Percentiles rank a stretch among this genome's conserved stretches.
Conservation (phyloP, 2,888 invertebrate species). For the Thysanoteuthis rhombus region DNA sequence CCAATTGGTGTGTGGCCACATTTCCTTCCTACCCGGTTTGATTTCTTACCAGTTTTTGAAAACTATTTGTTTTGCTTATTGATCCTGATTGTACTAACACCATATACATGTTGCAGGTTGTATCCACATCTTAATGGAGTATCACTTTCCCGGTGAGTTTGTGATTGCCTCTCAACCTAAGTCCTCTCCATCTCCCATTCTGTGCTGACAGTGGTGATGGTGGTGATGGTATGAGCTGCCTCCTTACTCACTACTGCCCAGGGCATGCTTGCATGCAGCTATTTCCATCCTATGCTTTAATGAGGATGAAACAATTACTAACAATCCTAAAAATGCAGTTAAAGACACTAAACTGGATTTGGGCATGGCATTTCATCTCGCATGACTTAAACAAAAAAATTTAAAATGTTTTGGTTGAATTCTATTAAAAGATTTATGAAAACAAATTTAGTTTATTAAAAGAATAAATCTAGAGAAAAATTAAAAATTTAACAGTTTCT, state of each 20-base stretch:
- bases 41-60: not conserved
- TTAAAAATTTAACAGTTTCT: not conserved
- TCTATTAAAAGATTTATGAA: not conserved
- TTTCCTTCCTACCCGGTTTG: not conserved
- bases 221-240: conserved; percentile 22
- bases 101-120: conserved; percentile 32
- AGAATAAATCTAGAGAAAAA: not conserved
- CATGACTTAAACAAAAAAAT: not conserved
- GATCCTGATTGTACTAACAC: conserved; percentile 29
- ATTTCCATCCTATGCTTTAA: not conserved
- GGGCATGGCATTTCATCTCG: conserved; percentile 12
- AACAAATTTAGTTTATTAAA: not conserved
- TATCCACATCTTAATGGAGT: conserved; percentile 32
- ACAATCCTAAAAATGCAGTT: conserved; percentile 12
- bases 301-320: not conserved
- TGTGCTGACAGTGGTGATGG: conserved; percentile 15
- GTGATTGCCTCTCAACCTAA: conserved; percentile 25
- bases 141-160: conserved; percentile 32
- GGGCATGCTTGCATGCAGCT: conserved; percentile 15
- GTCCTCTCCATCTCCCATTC: conserved; percentile 24
- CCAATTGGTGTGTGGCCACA: not conserved
- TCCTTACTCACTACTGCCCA: not conserved
- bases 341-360: not conserved
- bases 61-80: conserved; percentile 26
- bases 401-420: not conserved